Conservation (phyloP, 2,797 vertebrate genomes). For the Chrysocyon brachyurus region DNA sequence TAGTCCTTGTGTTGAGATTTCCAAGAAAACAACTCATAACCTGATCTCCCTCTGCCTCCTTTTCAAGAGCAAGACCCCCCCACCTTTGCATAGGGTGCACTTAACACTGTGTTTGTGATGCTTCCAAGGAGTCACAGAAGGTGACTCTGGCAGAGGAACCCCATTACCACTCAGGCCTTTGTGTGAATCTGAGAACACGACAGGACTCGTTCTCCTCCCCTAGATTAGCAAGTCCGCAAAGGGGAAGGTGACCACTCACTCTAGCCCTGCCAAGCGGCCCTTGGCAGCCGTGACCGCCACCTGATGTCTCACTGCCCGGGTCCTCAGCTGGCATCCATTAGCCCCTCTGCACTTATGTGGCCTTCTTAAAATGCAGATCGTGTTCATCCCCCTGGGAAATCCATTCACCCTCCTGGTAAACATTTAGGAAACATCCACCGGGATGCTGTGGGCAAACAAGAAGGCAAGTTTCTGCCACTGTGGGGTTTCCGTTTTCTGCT, state of each 20-base stretch:
- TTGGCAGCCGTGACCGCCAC: fast-evolving
- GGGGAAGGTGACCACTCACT: neutral
- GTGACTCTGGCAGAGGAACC: neutral
- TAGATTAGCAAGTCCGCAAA: neutral
- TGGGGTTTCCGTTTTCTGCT: neutral
- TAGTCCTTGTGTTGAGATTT: neutral
- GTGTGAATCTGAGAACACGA: neutral
- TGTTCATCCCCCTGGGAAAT: neutral
- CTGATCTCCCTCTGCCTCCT: slow-evolving; percentile 22
- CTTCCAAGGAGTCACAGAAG: neutral
- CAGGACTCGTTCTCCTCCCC: neutral
- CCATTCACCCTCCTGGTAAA: neutral
- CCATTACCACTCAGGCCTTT: neutral
- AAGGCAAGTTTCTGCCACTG: neutral
- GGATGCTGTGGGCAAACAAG: neutral
- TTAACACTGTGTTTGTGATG: neutral
- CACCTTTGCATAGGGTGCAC: neutral
- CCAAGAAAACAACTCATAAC: neutral
- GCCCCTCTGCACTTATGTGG: neutral
- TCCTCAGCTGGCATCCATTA: neutral
- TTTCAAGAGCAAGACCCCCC: neutral
- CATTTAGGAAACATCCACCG: neutral
- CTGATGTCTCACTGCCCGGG: neutral
- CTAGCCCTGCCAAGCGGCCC: too few relatives aligned
- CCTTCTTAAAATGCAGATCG: neutral